Evolutionary conservation across 1,140 invertebrate genomes (phyloP).

Genomic region (Panulirus ornatus): DNA sequence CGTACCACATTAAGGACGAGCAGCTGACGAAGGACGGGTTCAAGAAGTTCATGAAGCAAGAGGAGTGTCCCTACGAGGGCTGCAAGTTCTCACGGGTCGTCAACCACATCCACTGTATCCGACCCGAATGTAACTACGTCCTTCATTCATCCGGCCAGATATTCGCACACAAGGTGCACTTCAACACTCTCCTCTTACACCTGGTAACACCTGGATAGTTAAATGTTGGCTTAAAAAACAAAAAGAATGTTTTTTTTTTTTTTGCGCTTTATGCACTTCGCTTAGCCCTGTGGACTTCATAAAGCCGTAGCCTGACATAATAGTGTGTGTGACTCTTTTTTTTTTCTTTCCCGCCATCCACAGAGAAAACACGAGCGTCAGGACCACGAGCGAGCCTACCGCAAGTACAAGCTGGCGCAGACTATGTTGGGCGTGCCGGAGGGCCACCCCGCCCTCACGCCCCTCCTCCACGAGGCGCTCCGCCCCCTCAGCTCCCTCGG

Average conservation of each 20-base stretch:
- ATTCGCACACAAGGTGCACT: slow-evolving; percentile 91
- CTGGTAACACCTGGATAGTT: slow-evolving; percentile 34
- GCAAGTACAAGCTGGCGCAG: slow-evolving; percentile 86
- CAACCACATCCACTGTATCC: slow-evolving; percentile 99
- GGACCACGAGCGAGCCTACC: slow-evolving; percentile 90
- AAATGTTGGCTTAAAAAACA: not conserved
- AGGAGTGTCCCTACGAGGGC: slow-evolving; percentile 92
- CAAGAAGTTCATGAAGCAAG: slow-evolving; percentile 99
- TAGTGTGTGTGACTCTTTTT: not conserved
- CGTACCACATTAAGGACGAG: slow-evolving; percentile 98
- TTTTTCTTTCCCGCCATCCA: slow-evolving; percentile 36
- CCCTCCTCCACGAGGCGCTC: slow-evolving; percentile 72
- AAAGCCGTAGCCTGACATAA: not conserved
- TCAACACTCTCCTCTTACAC: slow-evolving; percentile 47
- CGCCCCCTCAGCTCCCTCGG: slow-evolving; percentile 63
- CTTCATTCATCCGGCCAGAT: slow-evolving; percentile 97
- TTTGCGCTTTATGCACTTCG: not conserved
- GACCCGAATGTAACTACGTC: slow-evolving; percentile 96
- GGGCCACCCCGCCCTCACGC: slow-evolving; percentile 62
- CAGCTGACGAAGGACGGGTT: slow-evolving; percentile 96
- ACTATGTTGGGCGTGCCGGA: slow-evolving; percentile 77
- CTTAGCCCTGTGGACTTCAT: not conserved
- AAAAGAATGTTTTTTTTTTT: not conserved
- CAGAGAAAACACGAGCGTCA: slow-evolving; percentile 94
- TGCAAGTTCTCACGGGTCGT: slow-evolving; percentile 96